A percentile compares a stretch with the other conserved stretches of the same genome.
Evolutionary conservation across 2,888 invertebrate species (phyloP).

Genomic region (Drosophila pullipes): DNA sequence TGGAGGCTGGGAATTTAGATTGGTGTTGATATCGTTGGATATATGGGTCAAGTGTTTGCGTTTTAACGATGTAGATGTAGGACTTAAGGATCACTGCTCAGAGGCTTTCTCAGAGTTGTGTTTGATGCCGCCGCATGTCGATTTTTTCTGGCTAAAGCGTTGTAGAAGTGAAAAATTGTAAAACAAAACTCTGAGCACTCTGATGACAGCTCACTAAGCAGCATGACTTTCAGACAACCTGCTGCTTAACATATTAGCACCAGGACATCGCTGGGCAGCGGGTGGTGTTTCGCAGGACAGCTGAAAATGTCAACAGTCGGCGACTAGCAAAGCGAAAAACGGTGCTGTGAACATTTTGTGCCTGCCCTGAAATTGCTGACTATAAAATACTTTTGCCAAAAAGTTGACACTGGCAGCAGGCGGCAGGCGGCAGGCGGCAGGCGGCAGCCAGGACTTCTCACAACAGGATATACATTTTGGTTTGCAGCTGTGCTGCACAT

Average conservation of each 20-base stretch:
- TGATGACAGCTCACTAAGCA: constrained; percentile 52
- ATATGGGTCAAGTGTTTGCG: constrained; percentile 72
- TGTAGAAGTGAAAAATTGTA: constrained; percentile 15
- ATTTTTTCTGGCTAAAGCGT: constrained; percentile 40
- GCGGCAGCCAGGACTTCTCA: constrained; percentile 15
- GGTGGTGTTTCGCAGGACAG: constrained; percentile 55
- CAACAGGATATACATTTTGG: constrained; percentile 23
- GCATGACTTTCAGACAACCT: constrained; percentile 52
- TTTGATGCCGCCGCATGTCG: constrained; percentile 18
- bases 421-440: constrained; percentile 35
- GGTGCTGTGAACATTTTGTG: constrained; percentile 37
- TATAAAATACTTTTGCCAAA: constrained; percentile 28
- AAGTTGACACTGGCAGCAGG: constrained; percentile 43
- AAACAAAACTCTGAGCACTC: constrained; percentile 16
- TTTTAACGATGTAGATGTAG: constrained; percentile 9
- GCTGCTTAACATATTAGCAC: constrained; percentile 81
- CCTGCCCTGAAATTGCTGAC: constrained; percentile 37
- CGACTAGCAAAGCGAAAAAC: constrained; percentile 29
- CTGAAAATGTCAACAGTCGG: constrained; percentile 77
- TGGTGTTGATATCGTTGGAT: constrained; percentile 50
- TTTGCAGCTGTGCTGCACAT: constrained; percentile 48
- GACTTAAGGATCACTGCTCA: neutral
- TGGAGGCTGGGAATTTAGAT: constrained; percentile 20
- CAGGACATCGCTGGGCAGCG: constrained; percentile 55
- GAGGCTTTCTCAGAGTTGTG: constrained; percentile 49